These are phyloP conservation scores for Pteruthius melanotis DNA, from an alignment of 2,113 vertebrate genomes.

Conservation along the genomic window DNA sequence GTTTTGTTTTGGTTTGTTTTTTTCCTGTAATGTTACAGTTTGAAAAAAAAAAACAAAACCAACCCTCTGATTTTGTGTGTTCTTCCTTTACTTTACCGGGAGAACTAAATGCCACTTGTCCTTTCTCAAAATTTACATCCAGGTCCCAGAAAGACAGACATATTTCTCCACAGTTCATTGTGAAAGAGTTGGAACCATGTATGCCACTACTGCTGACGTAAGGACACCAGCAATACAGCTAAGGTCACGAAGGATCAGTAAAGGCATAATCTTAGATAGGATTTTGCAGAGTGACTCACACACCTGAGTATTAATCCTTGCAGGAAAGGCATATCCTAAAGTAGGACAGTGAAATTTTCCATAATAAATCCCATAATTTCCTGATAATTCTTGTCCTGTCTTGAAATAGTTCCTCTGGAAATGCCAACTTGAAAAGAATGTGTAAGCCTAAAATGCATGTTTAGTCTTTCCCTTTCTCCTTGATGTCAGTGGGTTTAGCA, in stretches of 20 bases:
- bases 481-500: background rate
- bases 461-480: background rate
- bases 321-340: background rate
- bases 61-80: background rate
- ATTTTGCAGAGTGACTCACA: background rate
- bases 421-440: background rate
- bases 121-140: background rate
- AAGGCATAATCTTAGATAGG: background rate
- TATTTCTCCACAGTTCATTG: background rate
- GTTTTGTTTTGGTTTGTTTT: rapidly evolving
- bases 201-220: background rate
- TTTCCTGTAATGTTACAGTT: background rate
- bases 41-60: background rate
- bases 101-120: background rate
- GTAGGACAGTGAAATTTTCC: background rate
- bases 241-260: background rate
- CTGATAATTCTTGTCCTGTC: background rate
- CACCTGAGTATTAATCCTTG: background rate
- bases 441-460: background rate
- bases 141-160: background rate
- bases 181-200: background rate
- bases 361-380: background rate
- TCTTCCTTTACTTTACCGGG: background rate
- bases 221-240: background rate
- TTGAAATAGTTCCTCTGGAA: background rate